Evolutionary conservation across 1,140 invertebrate genomes (phyloP).

Genomic region (Oppia nitens): DNA sequence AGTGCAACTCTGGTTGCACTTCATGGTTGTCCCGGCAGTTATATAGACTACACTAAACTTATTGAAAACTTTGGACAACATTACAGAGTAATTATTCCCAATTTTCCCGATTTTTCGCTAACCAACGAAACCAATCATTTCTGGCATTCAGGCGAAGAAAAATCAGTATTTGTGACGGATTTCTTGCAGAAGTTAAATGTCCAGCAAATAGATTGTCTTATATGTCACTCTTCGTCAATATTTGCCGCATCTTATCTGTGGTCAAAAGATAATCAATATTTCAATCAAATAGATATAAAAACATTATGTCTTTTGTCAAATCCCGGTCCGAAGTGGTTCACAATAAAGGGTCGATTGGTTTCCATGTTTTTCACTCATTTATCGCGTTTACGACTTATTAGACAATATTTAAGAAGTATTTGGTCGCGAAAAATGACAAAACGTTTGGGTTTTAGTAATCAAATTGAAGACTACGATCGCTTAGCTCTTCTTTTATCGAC

Average conservation of each 20-base stretch:
- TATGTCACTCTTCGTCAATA: neutral
- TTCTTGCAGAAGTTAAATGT: neutral
- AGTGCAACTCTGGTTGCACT: neutral
- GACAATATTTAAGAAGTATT: neutral
- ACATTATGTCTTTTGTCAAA: slow-evolving; percentile 1
- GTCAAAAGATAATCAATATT: neutral
- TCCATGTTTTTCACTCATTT: neutral
- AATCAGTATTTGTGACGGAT: slow-evolving; percentile 4
- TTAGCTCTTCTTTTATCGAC: neutral
- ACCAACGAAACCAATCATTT: slow-evolving; percentile 2
- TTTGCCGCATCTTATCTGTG: slow-evolving; percentile 8
- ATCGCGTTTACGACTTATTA: neutral
- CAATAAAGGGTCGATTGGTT: neutral
- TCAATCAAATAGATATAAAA: neutral
- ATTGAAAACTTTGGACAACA: neutral
- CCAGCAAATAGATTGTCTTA: neutral
- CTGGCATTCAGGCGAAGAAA: slow-evolving; percentile 13
- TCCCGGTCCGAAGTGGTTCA: neutral
- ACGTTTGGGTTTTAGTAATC: neutral
- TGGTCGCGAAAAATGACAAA: neutral
- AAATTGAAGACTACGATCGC: neutral
- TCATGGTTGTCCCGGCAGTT: slow-evolving; percentile 8
- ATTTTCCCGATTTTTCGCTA: slow-evolving; percentile 12
- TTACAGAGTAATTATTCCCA: neutral
- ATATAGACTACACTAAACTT: slow-evolving; percentile 2